A percentile compares a stretch with the other conserved stretches of the same genome.
These are phyloP conservation scores for Scartelaos histophorus DNA, from an alignment of 2,113 vertebrate genomes.

Conservation along the genomic window DNA sequence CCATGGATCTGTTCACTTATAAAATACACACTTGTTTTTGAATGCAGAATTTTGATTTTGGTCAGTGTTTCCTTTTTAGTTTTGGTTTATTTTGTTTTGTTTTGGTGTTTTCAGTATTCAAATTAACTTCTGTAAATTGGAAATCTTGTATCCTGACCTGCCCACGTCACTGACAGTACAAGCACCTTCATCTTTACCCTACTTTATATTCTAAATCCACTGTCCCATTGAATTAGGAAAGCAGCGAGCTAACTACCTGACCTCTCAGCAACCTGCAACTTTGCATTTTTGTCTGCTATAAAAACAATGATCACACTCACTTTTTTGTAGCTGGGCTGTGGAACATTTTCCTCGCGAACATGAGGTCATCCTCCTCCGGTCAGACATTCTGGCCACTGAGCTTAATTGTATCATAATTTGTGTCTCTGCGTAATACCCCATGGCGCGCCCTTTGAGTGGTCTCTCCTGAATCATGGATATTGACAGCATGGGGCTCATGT, in stretches of 20 bases:
- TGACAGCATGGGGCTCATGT: slow-evolving; percentile 36
- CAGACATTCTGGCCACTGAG: slow-evolving; percentile 5
- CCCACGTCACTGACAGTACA: too few relatives aligned
- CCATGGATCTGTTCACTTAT: too few relatives aligned
- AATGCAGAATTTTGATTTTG: too few relatives aligned
- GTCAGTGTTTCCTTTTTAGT: too few relatives aligned
- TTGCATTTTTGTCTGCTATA: background rate
- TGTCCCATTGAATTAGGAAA: background rate
- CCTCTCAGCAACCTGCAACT: background rate
- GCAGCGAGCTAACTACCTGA: background rate
- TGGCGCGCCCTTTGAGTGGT: slow-evolving; percentile 19
- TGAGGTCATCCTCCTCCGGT: background rate
- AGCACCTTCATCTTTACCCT: too few relatives aligned
- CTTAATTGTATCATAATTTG: slow-evolving; percentile 8
- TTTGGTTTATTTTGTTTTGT: too few relatives aligned
- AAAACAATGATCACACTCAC: background rate
- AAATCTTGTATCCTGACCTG: too few relatives aligned
- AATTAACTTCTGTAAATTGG: too few relatives aligned
- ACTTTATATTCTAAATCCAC: background rate
- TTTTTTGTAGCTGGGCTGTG: background rate
- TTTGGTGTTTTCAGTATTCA: too few relatives aligned
- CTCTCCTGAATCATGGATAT: slow-evolving; percentile 37
- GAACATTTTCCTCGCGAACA: background rate
- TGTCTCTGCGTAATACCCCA: slow-evolving; percentile 13
- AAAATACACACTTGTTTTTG: too few relatives aligned